A percentile compares a stretch with the other conserved stretches of the same genome.
Conservation (phyloP, 2,888 invertebrate species). For the Cryptus viduatorius region DNA sequence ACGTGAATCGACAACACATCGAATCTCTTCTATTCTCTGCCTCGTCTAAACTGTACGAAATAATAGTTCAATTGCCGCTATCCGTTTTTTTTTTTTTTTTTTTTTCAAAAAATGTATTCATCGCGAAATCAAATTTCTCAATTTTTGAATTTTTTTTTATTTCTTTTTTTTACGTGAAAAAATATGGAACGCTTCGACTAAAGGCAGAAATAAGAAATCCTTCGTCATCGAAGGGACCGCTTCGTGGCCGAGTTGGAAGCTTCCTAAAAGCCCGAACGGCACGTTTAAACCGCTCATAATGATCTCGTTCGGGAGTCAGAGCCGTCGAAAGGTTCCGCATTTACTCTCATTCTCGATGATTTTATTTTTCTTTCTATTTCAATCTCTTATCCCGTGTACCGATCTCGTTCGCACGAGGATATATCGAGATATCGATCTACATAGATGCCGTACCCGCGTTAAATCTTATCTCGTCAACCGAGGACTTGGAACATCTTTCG, state of each 20-base stretch:
- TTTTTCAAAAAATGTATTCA: neutral
- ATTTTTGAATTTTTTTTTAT: neutral
- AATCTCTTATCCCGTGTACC: conserved; percentile 69
- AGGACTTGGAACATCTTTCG: conserved; percentile 32
- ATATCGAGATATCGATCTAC: conserved; percentile 74
- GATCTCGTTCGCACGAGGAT: conserved; percentile 77
- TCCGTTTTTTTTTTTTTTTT: neutral
- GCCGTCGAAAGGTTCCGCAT: conserved; percentile 48
- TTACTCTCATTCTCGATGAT: conserved; percentile 21
- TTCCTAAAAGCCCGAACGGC: conserved; percentile 67
- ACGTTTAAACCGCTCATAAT: conserved; percentile 69
- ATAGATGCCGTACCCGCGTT: conserved; percentile 1
- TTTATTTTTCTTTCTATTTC: conserved; percentile 28
- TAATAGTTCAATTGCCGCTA: neutral
- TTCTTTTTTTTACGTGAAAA: neutral
- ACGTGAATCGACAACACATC: conserved; percentile 21
- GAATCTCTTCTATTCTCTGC: too few species aligned
- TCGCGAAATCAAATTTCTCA: neutral
- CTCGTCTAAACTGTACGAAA: too few species aligned
- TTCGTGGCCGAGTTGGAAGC: conserved; percentile 23
- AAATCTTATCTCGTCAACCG: conserved; percentile 28
- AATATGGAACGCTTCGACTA: neutral
- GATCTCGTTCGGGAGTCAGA: conserved; percentile 70
- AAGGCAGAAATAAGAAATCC: conserved; percentile 40
- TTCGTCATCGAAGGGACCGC: conserved; percentile 60